These are phyloP conservation scores for Auanema freiburgensis DNA, from an alignment of 2,888 invertebrate genomes.

Conservation along the genomic window DNA sequence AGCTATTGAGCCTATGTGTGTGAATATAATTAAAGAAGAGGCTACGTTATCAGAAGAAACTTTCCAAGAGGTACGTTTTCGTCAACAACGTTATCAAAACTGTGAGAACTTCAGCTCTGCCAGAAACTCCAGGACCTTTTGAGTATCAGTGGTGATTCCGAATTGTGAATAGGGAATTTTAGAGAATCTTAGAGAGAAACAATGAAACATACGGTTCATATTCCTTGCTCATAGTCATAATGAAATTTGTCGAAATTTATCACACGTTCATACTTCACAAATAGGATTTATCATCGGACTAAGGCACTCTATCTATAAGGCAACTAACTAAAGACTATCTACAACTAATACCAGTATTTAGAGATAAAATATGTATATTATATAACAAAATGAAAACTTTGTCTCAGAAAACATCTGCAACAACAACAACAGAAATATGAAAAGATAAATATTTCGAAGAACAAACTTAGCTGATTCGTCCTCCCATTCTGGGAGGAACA, in stretches of 20 bases:
- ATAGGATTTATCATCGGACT: neutral
- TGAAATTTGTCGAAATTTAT: neutral
- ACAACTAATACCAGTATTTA: too few species aligned
- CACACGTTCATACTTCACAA: neutral
- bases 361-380: too few species aligned
- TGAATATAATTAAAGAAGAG: constrained; percentile 61
- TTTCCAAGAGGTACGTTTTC: constrained; percentile 25
- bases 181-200: too few species aligned
- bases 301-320: too few species aligned
- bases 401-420: constrained; percentile 21
- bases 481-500: constrained; percentile 35
- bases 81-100: neutral
- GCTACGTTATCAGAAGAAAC: constrained; percentile 49
- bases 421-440: constrained; percentile 4
- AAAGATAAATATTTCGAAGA: neutral
- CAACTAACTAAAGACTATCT: too few species aligned
- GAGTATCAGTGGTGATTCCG: constrained; percentile 11
- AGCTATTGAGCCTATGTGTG: constrained; percentile 52
- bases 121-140: constrained; percentile 36
- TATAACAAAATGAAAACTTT: too few species aligned
- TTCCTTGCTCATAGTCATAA: too few species aligned
- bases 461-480: constrained; percentile 1
- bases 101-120: constrained; percentile 29
- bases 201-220: too few species aligned
- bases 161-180: too few species aligned